Base-by-base conservation (phyloP, 2,888 invertebrate species). In the Dione vanillae region DNA sequence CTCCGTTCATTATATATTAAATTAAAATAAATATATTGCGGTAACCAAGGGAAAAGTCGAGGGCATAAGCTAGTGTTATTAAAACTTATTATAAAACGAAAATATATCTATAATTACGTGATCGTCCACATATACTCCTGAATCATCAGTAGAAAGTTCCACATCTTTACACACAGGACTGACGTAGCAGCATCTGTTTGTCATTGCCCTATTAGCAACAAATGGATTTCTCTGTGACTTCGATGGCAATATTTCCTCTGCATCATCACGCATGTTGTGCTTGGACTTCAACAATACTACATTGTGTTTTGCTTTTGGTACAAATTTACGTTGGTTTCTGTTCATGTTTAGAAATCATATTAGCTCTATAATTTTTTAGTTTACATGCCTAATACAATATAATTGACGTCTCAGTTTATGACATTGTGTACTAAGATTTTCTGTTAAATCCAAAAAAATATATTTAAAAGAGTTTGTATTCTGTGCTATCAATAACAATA, bases 101-200 rank as follows among this genome's bases (percentile, higher is more conserved):
- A 10, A 37, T 52, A 20, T 41, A 1, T 7, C 6, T 47, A 43
- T 51, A 10, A 35, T 45, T 47, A 64, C 49, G 19, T 64, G 64
- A 49, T 79, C 76, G 51, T 73, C 69, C 37, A 70, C 70, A 16
- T 67, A 52, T 37, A 27, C 41, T 19, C 45, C 47, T 16, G 61
- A 58, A 20, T 51, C 51, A 43, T 77, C 74, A 9, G 74, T 72
- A 0, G 70, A 65, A 35, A 72, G 73, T 47, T 67, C 75, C 11
- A 56, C 72, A 51, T 74, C 72, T 68, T 70, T 49, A 56, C 84
- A 9, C 77, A 78, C 47, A 81, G 83, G 65, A 19, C 77, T 72
- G 11, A 82, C 75, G 62, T 78, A 80, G 45, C 89, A 89, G 66
- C 85, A 83, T 47, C 89, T 79, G 64, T 85, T 85, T 1, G 74